Evolutionary conservation across 2,888 invertebrate species (phyloP), one percentile per base, ranked within the genome.

Genomic region (Volucella bombylans): DNA sequence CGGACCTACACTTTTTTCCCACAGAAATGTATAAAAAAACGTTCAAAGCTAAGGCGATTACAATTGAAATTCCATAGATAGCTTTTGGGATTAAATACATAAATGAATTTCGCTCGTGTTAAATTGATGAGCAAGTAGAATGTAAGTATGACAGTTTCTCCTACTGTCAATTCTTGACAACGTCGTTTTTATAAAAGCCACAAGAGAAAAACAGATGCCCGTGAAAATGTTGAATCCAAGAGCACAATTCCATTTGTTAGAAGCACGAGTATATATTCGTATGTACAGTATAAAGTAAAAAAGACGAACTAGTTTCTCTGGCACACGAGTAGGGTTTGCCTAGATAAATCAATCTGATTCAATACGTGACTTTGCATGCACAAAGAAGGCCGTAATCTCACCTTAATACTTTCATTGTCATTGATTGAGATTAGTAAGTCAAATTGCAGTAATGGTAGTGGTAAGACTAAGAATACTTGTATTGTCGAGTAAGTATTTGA

Each of bases 341-440:
- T 72, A 64, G 76, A 85, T 72, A 85, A 81, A 81, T 77, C 85
- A 81, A 81, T 85, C 64, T 45, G 55, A 81, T 85, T 72, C 71
- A 85, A 76, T 77, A 85, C 85, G 81, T 85, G 85, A 77, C 81
- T 81, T 72, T 68, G 72, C 65, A 80, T 71, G 49, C 61, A 74
- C 59, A 80, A 67, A 62, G 73, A 61, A 81, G 49, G 43, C 68
- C 71, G 49, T 71, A 73, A 77, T 85, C 61, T 81, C 52, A 50
- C 23, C 71, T 80, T 76, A 80, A 80, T 72, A 39, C 71, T 39
- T 68, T 59, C 50, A 76, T 85, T 85, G 85, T 81, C 67, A 72
- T 68, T 59, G 55, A 76, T 81, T 68, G 81, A 81, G 76, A 77
- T 65, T 76, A 85, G 81, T 81, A 85, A 81, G 76, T 62, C 76